Evolutionary conservation across 2,797 vertebrate genomes (phyloP).

Genomic region (Enteromius mattozi): DNA sequence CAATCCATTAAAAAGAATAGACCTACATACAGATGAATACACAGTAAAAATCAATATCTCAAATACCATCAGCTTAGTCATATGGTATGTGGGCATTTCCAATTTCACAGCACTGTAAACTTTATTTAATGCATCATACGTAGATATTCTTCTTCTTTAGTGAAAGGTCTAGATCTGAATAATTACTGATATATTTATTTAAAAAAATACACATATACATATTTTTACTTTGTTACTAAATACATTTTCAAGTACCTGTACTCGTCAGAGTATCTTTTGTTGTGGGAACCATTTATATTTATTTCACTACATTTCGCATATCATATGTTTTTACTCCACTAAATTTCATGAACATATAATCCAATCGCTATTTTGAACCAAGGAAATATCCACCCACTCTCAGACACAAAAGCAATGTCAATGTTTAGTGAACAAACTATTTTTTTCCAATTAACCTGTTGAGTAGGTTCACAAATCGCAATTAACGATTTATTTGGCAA

Average conservation of each 20-base stretch:
- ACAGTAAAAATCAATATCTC: slow-evolving; percentile 31
- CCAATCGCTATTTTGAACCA: neutral
- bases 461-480: neutral
- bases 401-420: neutral
- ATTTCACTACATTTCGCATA: neutral
- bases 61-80: slow-evolving; percentile 27
- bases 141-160: neutral
- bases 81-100: slow-evolving; percentile 8
- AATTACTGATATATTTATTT: neutral
- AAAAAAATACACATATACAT: neutral
- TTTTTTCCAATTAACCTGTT: neutral
- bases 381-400: neutral
- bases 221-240: neutral
- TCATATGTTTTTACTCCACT: neutral
- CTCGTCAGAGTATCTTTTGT: neutral
- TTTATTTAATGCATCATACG: neutral
- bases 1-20: slow-evolving; percentile 19
- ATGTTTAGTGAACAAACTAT: neutral
- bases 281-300: neutral
- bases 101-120: neutral
- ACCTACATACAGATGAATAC: slow-evolving; percentile 18
- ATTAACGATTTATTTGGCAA: neutral
- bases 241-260: neutral
- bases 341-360: neutral
- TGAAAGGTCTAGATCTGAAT: neutral